Evolutionary conservation across 2,888 invertebrate species (phyloP).

Genomic region (Epinotia nisella): DNA sequence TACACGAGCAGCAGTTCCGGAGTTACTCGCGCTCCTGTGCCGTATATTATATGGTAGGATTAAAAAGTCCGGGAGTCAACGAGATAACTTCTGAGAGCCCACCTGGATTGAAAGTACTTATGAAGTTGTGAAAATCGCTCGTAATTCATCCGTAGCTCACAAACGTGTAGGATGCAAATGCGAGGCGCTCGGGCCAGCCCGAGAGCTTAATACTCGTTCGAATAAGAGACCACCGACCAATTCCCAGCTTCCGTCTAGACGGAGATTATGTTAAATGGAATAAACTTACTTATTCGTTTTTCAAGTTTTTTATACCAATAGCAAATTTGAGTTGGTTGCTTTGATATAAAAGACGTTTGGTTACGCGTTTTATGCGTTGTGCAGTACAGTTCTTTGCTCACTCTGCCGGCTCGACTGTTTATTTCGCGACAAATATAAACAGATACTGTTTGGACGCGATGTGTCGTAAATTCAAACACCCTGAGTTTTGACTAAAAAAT

Average conservation of each 20-base stretch:
- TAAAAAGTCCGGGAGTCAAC: slow-evolving; percentile 53
- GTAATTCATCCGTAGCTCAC: slow-evolving; percentile 64
- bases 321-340: slow-evolving; percentile 67
- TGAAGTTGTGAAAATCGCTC: slow-evolving; percentile 65
- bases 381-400: slow-evolving; percentile 56
- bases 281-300: slow-evolving; percentile 72
- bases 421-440: slow-evolving; percentile 55
- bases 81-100: slow-evolving; percentile 55
- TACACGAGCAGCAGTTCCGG: slow-evolving; percentile 16
- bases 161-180: slow-evolving; percentile 66
- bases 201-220: slow-evolving; percentile 50
- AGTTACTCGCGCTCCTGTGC: slow-evolving; percentile 47
- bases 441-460: slow-evolving; percentile 38
- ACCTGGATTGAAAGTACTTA: slow-evolving; percentile 61
- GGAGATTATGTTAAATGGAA: slow-evolving; percentile 79
- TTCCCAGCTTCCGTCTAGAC: slow-evolving; percentile 80
- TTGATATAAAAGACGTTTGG: slow-evolving; percentile 68
- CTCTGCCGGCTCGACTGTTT: slow-evolving; percentile 56
- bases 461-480: background rate
- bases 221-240: slow-evolving; percentile 53
- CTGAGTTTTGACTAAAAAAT: no score
- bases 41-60: slow-evolving; percentile 53
- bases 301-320: slow-evolving; percentile 64
- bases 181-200: slow-evolving; percentile 51
- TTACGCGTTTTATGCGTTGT: slow-evolving; percentile 62